These are phyloP conservation scores for Anarrhichthys ocellatus DNA, from an alignment of 2,113 vertebrate species.

Conservation along the genomic window DNA sequence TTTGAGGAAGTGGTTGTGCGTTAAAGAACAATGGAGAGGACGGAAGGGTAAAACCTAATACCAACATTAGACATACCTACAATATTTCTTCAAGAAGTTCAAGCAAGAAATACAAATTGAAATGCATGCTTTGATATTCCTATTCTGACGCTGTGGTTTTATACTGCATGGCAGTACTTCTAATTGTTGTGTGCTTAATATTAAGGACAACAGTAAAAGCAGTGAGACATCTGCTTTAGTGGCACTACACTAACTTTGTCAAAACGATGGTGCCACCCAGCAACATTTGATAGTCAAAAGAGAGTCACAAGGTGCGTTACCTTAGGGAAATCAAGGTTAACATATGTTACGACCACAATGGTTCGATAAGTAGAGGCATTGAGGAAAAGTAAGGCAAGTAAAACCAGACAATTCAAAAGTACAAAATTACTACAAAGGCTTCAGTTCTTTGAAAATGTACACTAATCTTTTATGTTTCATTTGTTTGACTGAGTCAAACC, in stretches of 20 bases:
- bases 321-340: constrained; percentile 22
- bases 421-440: not conserved
- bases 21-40: constrained; percentile 77
- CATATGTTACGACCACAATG: not conserved
- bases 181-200: not conserved
- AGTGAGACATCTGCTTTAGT: constrained; percentile 1
- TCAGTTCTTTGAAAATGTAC: not conserved
- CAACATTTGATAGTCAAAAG: constrained; percentile 40
- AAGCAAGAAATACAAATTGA: not conserved
- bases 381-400: not conserved
- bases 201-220: not conserved
- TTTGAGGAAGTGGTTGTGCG: constrained; percentile 74
- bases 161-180: not conserved
- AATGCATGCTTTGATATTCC: not conserved
- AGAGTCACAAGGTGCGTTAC: constrained; percentile 5
- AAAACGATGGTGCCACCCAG: not conserved
- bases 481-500: not conserved
- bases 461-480: not conserved
- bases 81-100: constrained; percentile 13
- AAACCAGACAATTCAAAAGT: not conserved
- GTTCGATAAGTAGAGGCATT: not conserved
- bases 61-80: constrained; percentile 42
- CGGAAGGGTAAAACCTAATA: constrained; percentile 77
- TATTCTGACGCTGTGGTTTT: not conserved
- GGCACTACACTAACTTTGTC: not conserved